Evolutionary conservation across 1,140 invertebrate species (phyloP), one percentile per base, ranked within the genome.

Genomic region (Anthonomus grandis): DNA sequence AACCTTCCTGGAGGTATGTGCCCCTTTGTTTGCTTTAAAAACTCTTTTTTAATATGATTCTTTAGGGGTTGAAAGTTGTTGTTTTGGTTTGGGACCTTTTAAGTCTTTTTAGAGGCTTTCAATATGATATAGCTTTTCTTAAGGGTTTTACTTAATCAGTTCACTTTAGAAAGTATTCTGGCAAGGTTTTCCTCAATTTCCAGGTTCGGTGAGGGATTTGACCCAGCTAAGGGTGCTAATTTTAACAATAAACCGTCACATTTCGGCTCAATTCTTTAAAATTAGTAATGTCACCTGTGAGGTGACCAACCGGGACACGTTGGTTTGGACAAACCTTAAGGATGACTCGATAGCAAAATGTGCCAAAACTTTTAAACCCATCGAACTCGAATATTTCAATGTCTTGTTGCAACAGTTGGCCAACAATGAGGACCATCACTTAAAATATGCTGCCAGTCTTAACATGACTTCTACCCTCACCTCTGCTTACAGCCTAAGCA

Each of bases 381-480:
- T 63, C 18, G 66, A 69, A 49, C 41, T 68, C 21, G 64, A 69
- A 50, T 69, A 68, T 59, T 69, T 69, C 50, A 59, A 69, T 36
- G 54, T 42, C 10, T 54, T 69, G 27, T 9, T 69, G n/a, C 54
- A 66, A 17, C 63, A 66, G 60, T 64, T 69, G 56, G 15, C 68
- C 1, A 47, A 27, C 25, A 55, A 57, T 2, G 60, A 64, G 3
- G 39, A 64, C 6, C 44, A 62, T 17, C 50, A 48, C 17, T 10
- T 67, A 8, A 55, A 37, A n/a, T 63, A 56, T 42, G 49, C 59
- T 18, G 44, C 50, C 18, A 64, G 59, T 37, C 51, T 66, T 41
- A 69, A 69, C 50, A 53, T 68, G 21, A 62, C 66, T 4, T 66
- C 66, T 9, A 66, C 48, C 10, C 31, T 69, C 21, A 56, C 60